Evolutionary conservation across 2,113 vertebrate genomes (phyloP).

Genomic region (Maylandia zebra): DNA sequence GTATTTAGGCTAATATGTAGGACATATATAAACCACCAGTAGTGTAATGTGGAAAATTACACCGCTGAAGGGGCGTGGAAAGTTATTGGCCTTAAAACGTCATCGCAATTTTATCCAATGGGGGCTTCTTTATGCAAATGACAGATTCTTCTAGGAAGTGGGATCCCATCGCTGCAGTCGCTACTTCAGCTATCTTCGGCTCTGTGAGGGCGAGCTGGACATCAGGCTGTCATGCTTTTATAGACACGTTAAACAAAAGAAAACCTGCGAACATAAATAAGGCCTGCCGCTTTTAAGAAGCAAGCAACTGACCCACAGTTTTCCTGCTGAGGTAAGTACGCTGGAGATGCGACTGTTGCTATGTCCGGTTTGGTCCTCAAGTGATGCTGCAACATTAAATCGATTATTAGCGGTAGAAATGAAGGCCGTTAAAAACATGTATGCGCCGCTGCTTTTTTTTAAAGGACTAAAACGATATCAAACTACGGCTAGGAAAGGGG

Average conservation of each 20-base stretch:
- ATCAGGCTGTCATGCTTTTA: neutral
- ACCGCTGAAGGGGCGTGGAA: neutral
- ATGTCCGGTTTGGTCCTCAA: neutral
- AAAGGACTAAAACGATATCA: neutral
- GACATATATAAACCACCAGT: neutral
- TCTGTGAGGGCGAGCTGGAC: neutral
- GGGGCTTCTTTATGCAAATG: neutral
- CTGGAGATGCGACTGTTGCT: neutral
- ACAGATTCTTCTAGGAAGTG: conserved; percentile 36
- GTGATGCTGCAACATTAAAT: neutral
- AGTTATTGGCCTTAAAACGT: neutral
- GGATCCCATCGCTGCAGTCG: neutral
- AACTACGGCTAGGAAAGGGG: neutral
- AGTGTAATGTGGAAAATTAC: neutral
- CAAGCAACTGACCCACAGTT: neutral
- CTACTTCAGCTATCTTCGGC: neutral
- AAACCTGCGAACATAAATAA: neutral
- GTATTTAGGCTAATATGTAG: neutral
- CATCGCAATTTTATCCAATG: conserved; percentile 27
- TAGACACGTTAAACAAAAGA: neutral
- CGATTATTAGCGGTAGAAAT: neutral
- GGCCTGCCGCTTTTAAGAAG: neutral
- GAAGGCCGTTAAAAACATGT: neutral
- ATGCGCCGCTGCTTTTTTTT: neutral
- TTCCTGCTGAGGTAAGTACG: conserved; percentile 15